These are phyloP conservation scores for Balanococcus diminutus DNA, from an alignment of 2,888 invertebrate species.

Conservation along the genomic window DNA sequence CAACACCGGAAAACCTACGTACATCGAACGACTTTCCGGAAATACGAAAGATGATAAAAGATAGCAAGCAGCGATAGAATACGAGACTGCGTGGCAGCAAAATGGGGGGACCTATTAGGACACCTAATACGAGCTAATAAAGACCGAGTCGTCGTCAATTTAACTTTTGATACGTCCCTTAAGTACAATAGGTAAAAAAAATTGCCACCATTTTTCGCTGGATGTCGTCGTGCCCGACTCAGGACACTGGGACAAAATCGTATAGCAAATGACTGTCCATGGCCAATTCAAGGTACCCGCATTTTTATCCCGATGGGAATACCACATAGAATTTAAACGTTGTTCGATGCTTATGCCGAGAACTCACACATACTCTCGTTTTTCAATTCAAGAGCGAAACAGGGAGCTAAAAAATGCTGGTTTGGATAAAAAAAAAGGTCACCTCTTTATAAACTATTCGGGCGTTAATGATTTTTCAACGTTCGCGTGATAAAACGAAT, in stretches of 20 bases:
- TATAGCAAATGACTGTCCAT: background rate
- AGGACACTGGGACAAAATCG: background rate
- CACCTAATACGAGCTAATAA: background rate
- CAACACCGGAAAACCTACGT: no score
- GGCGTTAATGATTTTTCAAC: conserved; percentile 39
- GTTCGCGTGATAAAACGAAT: conserved; percentile 38
- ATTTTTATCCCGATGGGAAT: background rate
- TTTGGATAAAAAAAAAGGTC: background rate
- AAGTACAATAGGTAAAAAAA: background rate
- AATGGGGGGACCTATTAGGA: background rate
- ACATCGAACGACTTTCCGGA: no score
- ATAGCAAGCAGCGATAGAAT: background rate
- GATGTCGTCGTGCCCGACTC: no score
- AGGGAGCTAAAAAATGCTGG: background rate
- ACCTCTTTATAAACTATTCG: conserved; percentile 4
- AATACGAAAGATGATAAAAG: background rate
- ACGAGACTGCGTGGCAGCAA: background rate
- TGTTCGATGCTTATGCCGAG: background rate
- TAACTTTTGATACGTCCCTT: background rate
- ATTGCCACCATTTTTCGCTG: background rate
- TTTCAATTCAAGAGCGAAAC: background rate
- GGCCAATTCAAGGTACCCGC: background rate
- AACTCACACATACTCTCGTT: background rate
- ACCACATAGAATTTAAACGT: background rate
- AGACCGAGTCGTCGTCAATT: conserved; percentile 1